These are phyloP conservation scores for Caenorhabditis wallacei DNA, from an alignment of 2,888 invertebrate species.

Conservation along the genomic window DNA sequence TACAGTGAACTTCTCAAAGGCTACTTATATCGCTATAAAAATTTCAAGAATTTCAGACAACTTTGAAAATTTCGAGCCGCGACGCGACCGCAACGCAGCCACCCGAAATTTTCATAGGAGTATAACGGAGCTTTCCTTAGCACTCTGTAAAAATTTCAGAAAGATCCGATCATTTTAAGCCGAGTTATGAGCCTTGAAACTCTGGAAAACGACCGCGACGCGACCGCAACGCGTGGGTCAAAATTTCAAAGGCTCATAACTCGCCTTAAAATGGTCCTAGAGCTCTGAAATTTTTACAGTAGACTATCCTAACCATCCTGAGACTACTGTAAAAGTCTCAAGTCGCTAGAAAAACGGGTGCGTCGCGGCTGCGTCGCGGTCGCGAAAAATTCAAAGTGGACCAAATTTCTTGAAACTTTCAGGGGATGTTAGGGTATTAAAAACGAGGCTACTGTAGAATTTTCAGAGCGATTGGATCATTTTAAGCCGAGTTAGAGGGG, in stretches of 20 bases:
- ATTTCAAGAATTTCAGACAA: neutral
- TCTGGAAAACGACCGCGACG: neutral
- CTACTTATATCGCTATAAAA: neutral
- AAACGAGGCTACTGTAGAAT: neutral
- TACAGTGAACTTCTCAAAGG: no score
- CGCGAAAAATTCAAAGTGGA: neutral
- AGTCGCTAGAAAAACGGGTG: no score
- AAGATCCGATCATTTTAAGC: neutral
- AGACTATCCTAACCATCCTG: no score
- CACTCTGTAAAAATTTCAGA: no score
- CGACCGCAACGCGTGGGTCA: neutral
- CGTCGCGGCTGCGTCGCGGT: neutral
- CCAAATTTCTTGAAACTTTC: no score
- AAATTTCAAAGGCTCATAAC: neutral
- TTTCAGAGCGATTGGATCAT: neutral
- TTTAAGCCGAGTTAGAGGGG: neutral
- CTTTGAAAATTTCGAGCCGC: neutral
- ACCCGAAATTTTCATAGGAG: no score
- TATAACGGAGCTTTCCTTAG: no score
- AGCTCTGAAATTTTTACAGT: neutral
- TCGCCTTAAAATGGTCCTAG: neutral
- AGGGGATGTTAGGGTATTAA: no score
- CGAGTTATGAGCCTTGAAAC: neutral
- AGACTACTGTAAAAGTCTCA: no score
- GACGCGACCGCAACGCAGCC: no score